Percentiles rank a stretch among this genome's conserved stretches.
Conservation (phyloP, 2,888 invertebrate species). For the Neocrepidodera transversa region DNA sequence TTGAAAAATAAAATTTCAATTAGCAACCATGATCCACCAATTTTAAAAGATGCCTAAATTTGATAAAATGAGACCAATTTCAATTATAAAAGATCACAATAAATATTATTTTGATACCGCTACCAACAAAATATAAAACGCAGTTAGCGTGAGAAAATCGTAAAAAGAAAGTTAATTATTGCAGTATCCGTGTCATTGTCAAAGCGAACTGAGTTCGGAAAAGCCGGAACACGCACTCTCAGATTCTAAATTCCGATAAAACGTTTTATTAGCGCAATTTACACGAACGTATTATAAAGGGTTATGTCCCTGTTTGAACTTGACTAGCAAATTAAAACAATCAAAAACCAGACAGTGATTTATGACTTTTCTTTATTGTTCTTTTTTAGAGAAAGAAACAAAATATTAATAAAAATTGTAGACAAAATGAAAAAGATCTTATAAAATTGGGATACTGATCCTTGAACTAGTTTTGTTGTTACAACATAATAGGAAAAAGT, state of each 20-base stretch:
- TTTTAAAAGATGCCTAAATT: too few relatives aligned
- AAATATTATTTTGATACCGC: too few relatives aligned
- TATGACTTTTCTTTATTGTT: neutral
- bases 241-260: conserved; percentile 8
- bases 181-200: conserved; percentile 11
- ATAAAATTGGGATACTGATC: neutral
- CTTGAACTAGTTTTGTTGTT: neutral
- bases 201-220: conserved; percentile 5
- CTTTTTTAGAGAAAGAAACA: too few relatives aligned
- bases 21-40: too few relatives aligned
- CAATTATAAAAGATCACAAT: too few relatives aligned
- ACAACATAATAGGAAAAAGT: neutral
- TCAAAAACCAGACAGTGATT: conserved; percentile 12
- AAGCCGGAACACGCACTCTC: conserved; percentile 4
- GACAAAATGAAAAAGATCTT: too few relatives aligned
- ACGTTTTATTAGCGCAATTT: conserved; percentile 17
- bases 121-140: neutral
- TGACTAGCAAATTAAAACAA: conserved; percentile 13
- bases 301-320: conserved; percentile 7
- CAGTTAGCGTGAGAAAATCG: neutral
- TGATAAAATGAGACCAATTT: too few relatives aligned
- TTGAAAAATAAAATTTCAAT: too few relatives aligned
- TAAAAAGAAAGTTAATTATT: conserved; percentile 7
- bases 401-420: too few relatives aligned
- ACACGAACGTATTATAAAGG: conserved; percentile 16